Conservation (phyloP, 2,888 invertebrate genomes). For the Ectemnius cavifrons region DNA sequence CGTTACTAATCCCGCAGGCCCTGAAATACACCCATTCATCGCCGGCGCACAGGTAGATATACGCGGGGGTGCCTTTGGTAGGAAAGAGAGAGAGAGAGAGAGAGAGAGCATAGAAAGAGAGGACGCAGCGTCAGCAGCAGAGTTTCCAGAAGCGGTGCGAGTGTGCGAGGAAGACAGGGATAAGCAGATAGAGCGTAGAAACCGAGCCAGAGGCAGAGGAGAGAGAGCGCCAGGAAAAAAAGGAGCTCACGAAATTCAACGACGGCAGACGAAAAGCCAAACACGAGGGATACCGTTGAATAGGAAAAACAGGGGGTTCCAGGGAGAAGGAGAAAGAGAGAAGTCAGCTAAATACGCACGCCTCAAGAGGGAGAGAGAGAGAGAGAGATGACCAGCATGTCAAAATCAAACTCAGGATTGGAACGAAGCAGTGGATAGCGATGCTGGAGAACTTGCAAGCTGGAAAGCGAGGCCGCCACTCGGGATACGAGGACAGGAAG, state of each 20-base stretch:
- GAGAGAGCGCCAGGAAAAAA: not conserved
- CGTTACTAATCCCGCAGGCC: slow-evolving; percentile 67
- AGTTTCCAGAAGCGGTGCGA: slow-evolving; percentile 19
- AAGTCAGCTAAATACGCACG: slow-evolving; percentile 2
- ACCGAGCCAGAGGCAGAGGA: not conserved
- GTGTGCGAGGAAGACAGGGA: slow-evolving; percentile 7
- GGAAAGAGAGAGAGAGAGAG: slow-evolving; percentile 11
- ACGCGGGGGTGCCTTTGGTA: too few species aligned
- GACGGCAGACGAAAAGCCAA: not conserved
- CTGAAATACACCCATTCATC: slow-evolving; percentile 68
- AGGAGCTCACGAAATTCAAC: too few species aligned
- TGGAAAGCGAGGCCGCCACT: slow-evolving; percentile 32
- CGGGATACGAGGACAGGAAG: slow-evolving; percentile 34
- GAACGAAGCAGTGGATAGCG: slow-evolving; percentile 34
- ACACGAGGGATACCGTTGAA: not conserved
- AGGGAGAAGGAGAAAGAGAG: slow-evolving; percentile 8
- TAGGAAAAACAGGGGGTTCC: not conserved
- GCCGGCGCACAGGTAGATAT: slow-evolving; percentile 8
- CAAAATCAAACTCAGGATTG: slow-evolving; percentile 25
- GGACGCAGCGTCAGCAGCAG: slow-evolving; percentile 16
- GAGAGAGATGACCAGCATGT: slow-evolving; percentile 10
- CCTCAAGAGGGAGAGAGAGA: slow-evolving; percentile 1
- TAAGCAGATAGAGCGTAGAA: slow-evolving; percentile 1
- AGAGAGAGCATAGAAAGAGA: slow-evolving; percentile 52
- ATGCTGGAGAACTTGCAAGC: slow-evolving; percentile 41